Evolutionary conservation across 2,797 vertebrate genomes (phyloP).

Genomic region (Synanceia verrucosa): DNA sequence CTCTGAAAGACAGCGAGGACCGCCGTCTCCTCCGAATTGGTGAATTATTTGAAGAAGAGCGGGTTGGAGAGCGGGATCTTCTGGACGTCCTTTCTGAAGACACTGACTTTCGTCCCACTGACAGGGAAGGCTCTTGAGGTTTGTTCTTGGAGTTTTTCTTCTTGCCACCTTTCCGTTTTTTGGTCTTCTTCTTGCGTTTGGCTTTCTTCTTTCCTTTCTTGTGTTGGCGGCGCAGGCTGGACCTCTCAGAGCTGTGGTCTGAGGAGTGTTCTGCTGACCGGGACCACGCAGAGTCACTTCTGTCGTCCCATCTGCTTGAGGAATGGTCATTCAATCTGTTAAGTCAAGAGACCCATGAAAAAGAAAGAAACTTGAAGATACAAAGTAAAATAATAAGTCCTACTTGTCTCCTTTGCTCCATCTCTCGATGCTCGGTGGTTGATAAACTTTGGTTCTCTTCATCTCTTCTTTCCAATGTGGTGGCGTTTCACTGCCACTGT

Average conservation of each 20-base stretch:
- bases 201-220: slow-evolving; percentile 91
- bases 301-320: slow-evolving; percentile 91
- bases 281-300: slow-evolving; percentile 88
- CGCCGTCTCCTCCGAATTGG: slow-evolving; percentile 81
- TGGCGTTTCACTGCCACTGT: slow-evolving; percentile 93
- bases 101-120: slow-evolving; percentile 80
- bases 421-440: slow-evolving; percentile 88
- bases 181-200: slow-evolving; percentile 93
- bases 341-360: slow-evolving; percentile 61
- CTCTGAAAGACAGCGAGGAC: slow-evolving; percentile 82
- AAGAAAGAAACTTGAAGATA: not conserved
- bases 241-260: slow-evolving; percentile 82
- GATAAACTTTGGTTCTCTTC: slow-evolving; percentile 90
- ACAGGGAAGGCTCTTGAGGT: slow-evolving; percentile 53
- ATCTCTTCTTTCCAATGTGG: slow-evolving; percentile 99
- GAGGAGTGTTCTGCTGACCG: slow-evolving; percentile 87
- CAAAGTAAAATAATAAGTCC: slow-evolving; percentile 34
- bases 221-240: slow-evolving; percentile 79
- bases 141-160: slow-evolving; percentile 83
- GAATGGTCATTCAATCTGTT: slow-evolving; percentile 83
- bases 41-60: slow-evolving; percentile 82
- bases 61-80: slow-evolving; percentile 83
- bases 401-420: slow-evolving; percentile 99
- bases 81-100: slow-evolving; percentile 82
- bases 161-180: slow-evolving; percentile 91